Conservation (phyloP, 2,888 invertebrate genomes). For the Acanthosepion esculentum region DNA sequence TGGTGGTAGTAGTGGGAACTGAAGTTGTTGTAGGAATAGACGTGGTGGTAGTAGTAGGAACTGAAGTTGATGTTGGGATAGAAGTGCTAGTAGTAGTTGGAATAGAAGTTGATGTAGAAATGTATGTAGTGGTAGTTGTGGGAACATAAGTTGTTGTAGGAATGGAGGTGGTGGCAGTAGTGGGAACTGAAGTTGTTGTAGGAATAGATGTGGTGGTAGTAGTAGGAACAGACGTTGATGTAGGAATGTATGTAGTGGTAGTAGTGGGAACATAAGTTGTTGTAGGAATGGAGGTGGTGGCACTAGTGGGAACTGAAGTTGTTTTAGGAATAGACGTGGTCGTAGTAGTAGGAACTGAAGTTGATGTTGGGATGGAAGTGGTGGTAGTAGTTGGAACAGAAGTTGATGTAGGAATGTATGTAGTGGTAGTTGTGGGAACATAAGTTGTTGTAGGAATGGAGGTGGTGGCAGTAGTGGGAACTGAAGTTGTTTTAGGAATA, state of each 20-base stretch:
- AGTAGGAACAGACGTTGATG: too few species aligned
- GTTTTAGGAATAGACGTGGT: background rate
- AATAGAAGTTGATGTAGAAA: background rate
- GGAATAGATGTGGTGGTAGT: too few species aligned
- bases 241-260: background rate
- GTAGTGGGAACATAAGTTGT: too few species aligned
- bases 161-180: too few species aligned
- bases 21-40: background rate
- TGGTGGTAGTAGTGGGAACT: too few species aligned
- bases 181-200: too few species aligned
- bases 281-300: too few species aligned
- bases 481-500: too few species aligned
- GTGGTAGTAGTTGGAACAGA: background rate
- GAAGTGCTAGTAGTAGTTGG: background rate
- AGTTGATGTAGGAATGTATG: background rate
- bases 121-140: too few species aligned
- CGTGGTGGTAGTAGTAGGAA: background rate
- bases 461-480: too few species aligned
- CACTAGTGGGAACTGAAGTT: background rate
- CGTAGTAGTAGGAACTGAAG: background rate
- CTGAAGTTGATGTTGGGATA: background rate
- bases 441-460: background rate
- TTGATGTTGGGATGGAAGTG: background rate
- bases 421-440: background rate
- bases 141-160: too few species aligned